Evolutionary conservation across 2,113 vertebrate species (phyloP).

Genomic region (Enhydra lutris): DNA sequence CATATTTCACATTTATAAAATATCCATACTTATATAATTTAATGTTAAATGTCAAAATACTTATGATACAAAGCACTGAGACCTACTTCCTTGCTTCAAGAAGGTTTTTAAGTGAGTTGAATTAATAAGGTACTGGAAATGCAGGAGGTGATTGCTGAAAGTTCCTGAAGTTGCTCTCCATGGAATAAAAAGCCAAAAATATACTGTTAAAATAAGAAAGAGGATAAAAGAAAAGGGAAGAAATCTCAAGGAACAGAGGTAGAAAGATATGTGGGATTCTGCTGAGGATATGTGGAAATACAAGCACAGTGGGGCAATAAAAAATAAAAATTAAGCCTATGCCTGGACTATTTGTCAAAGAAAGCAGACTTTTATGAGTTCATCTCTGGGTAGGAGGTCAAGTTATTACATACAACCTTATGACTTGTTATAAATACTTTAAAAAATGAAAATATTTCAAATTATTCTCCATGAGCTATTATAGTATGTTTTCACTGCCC

Average conservation of each 20-base stretch:
- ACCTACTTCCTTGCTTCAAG: not conserved
- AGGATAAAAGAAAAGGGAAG: not conserved
- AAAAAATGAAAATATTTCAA: not conserved
- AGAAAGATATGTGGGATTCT: not conserved
- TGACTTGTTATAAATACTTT: not conserved
- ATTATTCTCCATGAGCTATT: not conserved
- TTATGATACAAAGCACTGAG: not conserved
- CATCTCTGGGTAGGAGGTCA: not conserved
- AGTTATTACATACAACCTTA: not conserved
- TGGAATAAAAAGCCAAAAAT: not conserved
- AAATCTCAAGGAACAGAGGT: not conserved
- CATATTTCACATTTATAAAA: slow-evolving; percentile 5
- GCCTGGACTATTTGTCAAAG: not conserved
- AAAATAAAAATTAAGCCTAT: slow-evolving; percentile 2
- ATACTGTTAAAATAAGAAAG: not conserved
- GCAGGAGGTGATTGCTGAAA: not conserved
- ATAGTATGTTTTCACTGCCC: not conserved
- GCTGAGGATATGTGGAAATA: not conserved
- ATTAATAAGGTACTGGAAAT: not conserved
- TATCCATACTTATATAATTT: not conserved
- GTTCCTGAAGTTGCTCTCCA: not conserved
- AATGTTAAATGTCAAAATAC: not conserved
- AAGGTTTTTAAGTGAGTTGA: not conserved
- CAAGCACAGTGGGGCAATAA: not conserved
- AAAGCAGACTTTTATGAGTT: not conserved